These are phyloP conservation scores for Eulemur albifrons DNA, from an alignment of 2,797 vertebrate species.

Conservation along the genomic window DNA sequence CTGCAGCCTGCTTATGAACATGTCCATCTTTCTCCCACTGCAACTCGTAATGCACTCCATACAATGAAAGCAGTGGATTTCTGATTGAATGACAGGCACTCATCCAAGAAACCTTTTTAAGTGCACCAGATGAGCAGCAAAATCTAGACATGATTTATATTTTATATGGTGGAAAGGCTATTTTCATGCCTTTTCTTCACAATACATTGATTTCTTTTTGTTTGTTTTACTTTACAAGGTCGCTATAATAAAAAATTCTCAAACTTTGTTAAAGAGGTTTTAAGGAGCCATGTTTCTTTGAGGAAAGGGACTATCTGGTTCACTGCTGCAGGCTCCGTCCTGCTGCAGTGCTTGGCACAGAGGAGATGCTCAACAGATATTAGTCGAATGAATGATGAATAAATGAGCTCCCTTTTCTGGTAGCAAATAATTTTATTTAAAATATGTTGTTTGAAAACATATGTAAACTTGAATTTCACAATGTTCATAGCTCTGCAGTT, in stretches of 20 bases:
- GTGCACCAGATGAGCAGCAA: conserved; percentile 41
- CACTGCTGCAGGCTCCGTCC: not conserved
- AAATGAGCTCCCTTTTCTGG: conserved; percentile 43
- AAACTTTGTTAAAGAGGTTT: conserved; percentile 14
- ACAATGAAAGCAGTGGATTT: not conserved
- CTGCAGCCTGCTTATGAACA: not conserved
- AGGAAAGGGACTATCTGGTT: not conserved
- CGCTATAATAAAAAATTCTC: conserved; percentile 3
- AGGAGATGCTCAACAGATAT: not conserved
- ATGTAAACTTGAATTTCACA: conserved; percentile 68
- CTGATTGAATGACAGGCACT: conserved; percentile 53
- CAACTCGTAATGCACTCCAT: not conserved
- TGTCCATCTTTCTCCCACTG: not conserved
- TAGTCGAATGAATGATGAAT: not conserved
- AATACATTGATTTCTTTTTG: not conserved
- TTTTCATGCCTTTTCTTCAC: conserved; percentile 40
- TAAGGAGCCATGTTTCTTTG: not conserved
- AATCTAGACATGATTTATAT: conserved; percentile 54
- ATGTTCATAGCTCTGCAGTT: conserved; percentile 31
- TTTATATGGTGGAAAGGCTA: conserved; percentile 49
- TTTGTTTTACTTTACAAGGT: not conserved
- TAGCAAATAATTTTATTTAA: conserved; percentile 64
- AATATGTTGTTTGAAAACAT: conserved; percentile 72
- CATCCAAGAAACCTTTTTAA: conserved; percentile 59
- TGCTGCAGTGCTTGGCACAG: not conserved